Evolutionary conservation across 2,888 invertebrate species (phyloP).

Genomic region (Chironomus riparius): DNA sequence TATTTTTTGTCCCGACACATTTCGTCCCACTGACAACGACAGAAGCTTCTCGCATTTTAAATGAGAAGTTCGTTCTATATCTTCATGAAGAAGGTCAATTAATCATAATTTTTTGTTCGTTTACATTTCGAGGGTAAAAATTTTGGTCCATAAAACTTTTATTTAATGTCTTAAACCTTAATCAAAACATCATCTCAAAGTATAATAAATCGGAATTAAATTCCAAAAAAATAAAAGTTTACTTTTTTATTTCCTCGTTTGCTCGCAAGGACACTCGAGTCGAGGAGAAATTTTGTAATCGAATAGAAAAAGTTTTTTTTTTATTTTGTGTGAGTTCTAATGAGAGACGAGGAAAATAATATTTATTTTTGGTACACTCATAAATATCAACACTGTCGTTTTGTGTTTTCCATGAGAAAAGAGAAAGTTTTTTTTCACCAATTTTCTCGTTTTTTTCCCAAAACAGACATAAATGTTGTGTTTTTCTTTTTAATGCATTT

Average conservation of each 20-base stretch:
- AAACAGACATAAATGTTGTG: neutral
- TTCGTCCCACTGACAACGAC: neutral
- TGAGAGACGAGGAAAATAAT: neutral
- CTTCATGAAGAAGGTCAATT: slow-evolving; percentile 9
- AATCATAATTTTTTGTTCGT: slow-evolving; percentile 7
- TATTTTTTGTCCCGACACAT: too few relatives aligned
- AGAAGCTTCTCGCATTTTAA: neutral
- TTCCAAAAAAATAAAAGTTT: neutral
- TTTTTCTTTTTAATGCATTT: too few relatives aligned
- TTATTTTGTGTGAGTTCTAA: neutral
- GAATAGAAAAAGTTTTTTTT: slow-evolving; percentile 15
- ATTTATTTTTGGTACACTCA: slow-evolving; percentile 6
- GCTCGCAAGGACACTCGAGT: too few relatives aligned
- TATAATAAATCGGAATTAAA: neutral
- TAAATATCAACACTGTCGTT: slow-evolving; percentile 21
- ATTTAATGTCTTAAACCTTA: neutral
- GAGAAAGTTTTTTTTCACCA: too few relatives aligned
- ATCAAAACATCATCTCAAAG: neutral
- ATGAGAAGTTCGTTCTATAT: neutral
- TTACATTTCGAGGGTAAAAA: too few relatives aligned
- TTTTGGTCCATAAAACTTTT: neutral
- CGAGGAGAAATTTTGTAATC: neutral
- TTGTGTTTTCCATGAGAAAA: too few relatives aligned
- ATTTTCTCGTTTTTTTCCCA: neutral
- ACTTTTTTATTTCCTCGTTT: too few relatives aligned